These are phyloP conservation scores for Mesaphorura yosii DNA, from an alignment of 1,140 invertebrate genomes.

Conservation along the genomic window DNA sequence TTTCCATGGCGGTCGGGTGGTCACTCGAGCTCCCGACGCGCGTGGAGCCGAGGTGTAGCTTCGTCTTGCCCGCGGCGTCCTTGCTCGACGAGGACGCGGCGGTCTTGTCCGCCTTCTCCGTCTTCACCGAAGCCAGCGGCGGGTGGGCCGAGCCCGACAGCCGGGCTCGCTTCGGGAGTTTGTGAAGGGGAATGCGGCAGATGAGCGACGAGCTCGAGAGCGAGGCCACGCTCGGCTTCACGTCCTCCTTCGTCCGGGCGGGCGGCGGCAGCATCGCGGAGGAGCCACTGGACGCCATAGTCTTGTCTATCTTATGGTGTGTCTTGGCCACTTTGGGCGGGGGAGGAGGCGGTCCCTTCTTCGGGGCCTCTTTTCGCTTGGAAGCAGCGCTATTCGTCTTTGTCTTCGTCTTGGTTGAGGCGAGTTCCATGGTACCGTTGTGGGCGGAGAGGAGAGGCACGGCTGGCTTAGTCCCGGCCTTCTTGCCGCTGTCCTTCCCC, in stretches of 20 bases:
- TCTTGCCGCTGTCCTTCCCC: slow-evolving; percentile 25
- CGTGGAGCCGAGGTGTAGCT: slow-evolving; percentile 14
- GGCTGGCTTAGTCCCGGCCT: not conserved
- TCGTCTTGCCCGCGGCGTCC: slow-evolving; percentile 1
- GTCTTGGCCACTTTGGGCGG: not conserved
- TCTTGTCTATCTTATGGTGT: not conserved
- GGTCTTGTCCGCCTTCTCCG: not conserved
- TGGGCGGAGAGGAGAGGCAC: not conserved
- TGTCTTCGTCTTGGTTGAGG: not conserved
- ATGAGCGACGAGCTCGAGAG: slow-evolving; percentile 7
- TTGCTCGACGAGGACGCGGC: not conserved
- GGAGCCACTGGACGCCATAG: not conserved
- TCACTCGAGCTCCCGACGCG: slow-evolving; percentile 28
- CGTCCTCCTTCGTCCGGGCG: slow-evolving; percentile 14
- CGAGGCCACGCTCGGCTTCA: not conserved
- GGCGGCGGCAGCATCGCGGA: not conserved
- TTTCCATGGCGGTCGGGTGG: not conserved
- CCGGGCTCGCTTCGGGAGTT: not conserved
- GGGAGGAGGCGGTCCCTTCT: not conserved
- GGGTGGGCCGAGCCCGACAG: not conserved
- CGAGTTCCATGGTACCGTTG: not conserved
- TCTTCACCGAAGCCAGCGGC: slow-evolving; percentile 5
- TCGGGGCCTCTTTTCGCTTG: not conserved
- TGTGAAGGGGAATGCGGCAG: slow-evolving; percentile 20
- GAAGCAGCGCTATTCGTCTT: not conserved